Percentiles rank a stretch among this genome's conserved stretches.
Conservation (phyloP, 2,113 vertebrate species). For the Malurus melanocephalus region DNA sequence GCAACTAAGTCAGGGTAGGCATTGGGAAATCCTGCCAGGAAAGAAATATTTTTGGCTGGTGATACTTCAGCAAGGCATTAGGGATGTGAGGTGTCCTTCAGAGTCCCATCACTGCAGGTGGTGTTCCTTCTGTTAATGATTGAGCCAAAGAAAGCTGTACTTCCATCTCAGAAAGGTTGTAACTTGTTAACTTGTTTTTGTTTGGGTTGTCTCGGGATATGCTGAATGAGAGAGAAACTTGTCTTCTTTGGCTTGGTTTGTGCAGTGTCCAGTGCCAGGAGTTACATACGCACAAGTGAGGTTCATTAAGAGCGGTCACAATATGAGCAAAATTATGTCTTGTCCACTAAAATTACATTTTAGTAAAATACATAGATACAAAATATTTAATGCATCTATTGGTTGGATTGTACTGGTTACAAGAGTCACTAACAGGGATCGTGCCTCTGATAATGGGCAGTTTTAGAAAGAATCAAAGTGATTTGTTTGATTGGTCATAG, state of each 20-base stretch:
- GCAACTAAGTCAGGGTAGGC: not conserved
- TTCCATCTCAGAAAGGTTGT: not conserved
- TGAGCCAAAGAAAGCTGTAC: not conserved
- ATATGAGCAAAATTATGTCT: not conserved
- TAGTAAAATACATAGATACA: not conserved
- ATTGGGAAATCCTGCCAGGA: not conserved
- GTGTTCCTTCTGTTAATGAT: not conserved
- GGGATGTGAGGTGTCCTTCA: not conserved
- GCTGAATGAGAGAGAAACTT: not conserved
- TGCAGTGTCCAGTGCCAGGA: not conserved
- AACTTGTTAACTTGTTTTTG: not conserved
- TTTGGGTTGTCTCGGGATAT: not conserved
- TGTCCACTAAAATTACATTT: not conserved
- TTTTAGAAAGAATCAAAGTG: not conserved
- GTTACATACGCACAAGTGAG: accelerated
- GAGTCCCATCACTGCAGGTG: not conserved
- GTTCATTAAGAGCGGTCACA: not conserved
- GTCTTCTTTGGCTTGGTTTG: not conserved
- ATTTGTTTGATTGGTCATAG: not conserved
- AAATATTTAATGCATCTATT: not conserved
- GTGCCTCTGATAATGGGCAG: not conserved
- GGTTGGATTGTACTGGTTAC: not conserved
- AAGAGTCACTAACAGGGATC: not conserved
- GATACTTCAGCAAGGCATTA: not conserved
- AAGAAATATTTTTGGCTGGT: not conserved